Conservation (phyloP, 2,113 vertebrate genomes). For the Cyanoramphus novaezelandiae region DNA sequence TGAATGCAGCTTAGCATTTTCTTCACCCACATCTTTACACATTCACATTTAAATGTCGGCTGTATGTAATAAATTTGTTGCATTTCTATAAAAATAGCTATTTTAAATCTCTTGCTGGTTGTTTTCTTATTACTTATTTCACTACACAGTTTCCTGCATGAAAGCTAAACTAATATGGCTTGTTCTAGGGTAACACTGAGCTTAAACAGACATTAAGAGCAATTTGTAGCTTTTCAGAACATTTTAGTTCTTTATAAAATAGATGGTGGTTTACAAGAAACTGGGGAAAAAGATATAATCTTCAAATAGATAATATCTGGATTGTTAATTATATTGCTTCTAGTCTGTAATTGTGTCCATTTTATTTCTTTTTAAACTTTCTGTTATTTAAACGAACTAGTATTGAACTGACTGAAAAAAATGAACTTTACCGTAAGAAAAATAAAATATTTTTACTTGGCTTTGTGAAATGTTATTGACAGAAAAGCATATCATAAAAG, state of each 20-base stretch:
- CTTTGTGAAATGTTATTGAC: background rate
- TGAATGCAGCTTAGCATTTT: background rate
- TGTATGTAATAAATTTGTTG: background rate
- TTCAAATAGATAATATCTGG: background rate
- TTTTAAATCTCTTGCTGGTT: background rate
- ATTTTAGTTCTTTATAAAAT: background rate
- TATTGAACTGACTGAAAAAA: background rate
- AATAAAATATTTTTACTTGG: constrained; percentile 12
- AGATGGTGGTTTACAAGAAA: background rate
- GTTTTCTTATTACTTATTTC: background rate
- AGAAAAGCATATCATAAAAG: background rate
- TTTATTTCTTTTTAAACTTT: background rate
- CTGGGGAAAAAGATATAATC: background rate
- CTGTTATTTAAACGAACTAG: background rate
- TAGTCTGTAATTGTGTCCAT: background rate
- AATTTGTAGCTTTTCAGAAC: background rate
- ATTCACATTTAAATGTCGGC: background rate
- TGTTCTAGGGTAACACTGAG: background rate
- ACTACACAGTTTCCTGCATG: background rate
- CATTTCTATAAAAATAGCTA: background rate
- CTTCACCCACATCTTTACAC: background rate
- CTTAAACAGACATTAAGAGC: background rate
- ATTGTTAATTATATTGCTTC: background rate
- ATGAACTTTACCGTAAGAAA: background rate
- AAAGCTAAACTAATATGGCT: background rate